Base-by-base conservation (phyloP, 1,140 invertebrate species). In the Globodera ellingtonae region DNA sequence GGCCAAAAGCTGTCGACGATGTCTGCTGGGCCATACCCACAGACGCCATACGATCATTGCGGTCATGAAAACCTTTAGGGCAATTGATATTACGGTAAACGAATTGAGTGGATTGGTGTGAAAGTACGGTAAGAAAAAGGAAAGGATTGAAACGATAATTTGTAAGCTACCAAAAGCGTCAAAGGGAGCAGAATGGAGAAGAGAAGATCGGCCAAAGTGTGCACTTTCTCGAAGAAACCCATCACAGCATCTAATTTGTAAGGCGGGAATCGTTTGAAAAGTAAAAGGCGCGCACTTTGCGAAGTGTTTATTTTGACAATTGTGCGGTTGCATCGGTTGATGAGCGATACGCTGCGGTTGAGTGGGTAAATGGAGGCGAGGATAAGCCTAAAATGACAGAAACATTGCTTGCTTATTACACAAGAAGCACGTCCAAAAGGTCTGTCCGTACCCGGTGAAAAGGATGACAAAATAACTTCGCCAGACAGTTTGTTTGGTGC, bases 311-410 rank as follows among this genome's bases (percentile, higher is more conserved):
- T 83, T 8, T 35, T 79, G 7, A 82, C 83, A 67, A 80, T 67
- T 24, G 81, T 56, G n/a, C 71, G 62, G 15, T 75, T 70, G 56
- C 86, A 87, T 18, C 80, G 66, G 10, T 71, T 81, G 18, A 62
- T 70, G 2, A 79, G 59, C 24, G 65, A 77, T 21, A 83, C 85
- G 72, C 35, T 76, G 73, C 86, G 69, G 79, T 88, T 87, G 10
- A 88, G 62, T 8, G 87, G 87, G 72, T 87, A 87, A 78, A 89
- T 87, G 47, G 82, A 56, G 35, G 81, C 81, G 13, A 87, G 72
- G 5, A 88, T 44, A 21, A 81, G 50, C 15, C 82, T 75, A 21
- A 75, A n/a, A 21, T 7, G 6, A n/a, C 35, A 35, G 35, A 35
- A 35, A 35, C 35, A 35, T 35, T 35, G 35, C 35, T 35, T 3